Percentiles rank a stretch among this genome's conserved stretches.
Evolutionary conservation across 2,113 vertebrate species (phyloP).

Genomic region (Dissostichus mawsoni): DNA sequence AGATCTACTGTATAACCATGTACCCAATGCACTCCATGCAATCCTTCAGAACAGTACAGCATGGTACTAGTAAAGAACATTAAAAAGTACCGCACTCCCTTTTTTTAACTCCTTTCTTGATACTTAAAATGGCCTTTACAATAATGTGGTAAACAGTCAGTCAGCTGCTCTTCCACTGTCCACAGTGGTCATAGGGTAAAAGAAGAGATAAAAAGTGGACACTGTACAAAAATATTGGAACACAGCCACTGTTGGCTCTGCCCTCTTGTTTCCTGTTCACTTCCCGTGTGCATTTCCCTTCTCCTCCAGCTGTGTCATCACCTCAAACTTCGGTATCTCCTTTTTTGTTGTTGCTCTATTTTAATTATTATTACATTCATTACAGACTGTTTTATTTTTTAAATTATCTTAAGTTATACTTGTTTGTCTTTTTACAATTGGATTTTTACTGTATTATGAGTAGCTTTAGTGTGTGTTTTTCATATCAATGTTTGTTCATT

Average conservation of each 20-base stretch:
- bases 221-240: slow-evolving; percentile 25
- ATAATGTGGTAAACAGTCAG: slow-evolving; percentile 46
- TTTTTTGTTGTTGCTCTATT: slow-evolving; percentile 31
- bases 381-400: slow-evolving; percentile 46
- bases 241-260: slow-evolving; percentile 9
- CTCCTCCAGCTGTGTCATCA: slow-evolving; percentile 23
- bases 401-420: slow-evolving; percentile 71
- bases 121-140: slow-evolving; percentile 13
- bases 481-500: slow-evolving; percentile 39
- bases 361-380: slow-evolving; percentile 36
- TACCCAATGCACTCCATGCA: neutral
- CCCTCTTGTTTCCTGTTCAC: slow-evolving; percentile 33
- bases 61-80: neutral
- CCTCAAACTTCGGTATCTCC: slow-evolving; percentile 6
- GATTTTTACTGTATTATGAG: slow-evolving; percentile 55
- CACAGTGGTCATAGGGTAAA: slow-evolving; percentile 12
- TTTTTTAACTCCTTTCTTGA: slow-evolving; percentile 14
- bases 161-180: slow-evolving; percentile 39
- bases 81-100: neutral
- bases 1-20: neutral
- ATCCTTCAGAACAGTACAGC: neutral
- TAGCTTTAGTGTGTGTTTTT: slow-evolving; percentile 49
- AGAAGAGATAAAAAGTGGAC: slow-evolving; percentile 24
- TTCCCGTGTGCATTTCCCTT: slow-evolving; percentile 28
- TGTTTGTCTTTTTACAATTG: slow-evolving; percentile 50